phyloP scores from a whole-genome alignment of 1,140 invertebrate genomes.

The Lerema accius region DNA sequence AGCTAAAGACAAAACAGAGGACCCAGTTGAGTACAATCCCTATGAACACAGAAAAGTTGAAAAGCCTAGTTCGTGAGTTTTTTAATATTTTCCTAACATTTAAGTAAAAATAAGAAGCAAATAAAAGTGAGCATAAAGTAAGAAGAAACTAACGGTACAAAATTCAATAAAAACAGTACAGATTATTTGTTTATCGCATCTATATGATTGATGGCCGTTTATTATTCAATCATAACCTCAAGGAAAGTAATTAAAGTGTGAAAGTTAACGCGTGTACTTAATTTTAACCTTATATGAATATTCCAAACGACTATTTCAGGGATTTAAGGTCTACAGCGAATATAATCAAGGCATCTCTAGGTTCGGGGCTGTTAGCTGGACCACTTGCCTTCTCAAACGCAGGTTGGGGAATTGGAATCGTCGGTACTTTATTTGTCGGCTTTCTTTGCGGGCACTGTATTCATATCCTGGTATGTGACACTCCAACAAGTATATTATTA shows the following conservation, averaged over 20 bases:
- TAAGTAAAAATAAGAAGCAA: not conserved
- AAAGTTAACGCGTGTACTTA: too few relatives aligned
- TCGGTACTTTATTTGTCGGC: constrained; percentile 89
- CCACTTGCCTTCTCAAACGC: constrained; percentile 92
- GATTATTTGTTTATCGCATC: too few relatives aligned
- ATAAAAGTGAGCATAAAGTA: not conserved
- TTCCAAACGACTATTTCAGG: too few relatives aligned
- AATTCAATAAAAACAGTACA: too few relatives aligned
- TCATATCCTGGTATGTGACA: constrained; percentile 88
- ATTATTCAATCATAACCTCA: too few relatives aligned
- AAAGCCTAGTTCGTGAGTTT: constrained; percentile 86
- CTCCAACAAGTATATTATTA: too few relatives aligned
- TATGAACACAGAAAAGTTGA: constrained; percentile 86
- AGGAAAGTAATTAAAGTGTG: too few relatives aligned
- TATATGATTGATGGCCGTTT: too few relatives aligned
- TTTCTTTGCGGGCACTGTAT: constrained; percentile 91
- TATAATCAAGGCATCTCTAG: constrained; percentile 92
- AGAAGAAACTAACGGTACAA: too few relatives aligned
- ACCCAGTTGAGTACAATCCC: constrained; percentile 84
- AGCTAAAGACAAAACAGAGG: constrained; percentile 38
- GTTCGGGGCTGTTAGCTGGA: constrained; percentile 94
- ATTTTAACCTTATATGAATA: too few relatives aligned
- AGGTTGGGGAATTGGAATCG: constrained; percentile 88
- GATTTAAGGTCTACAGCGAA: constrained; percentile 90
- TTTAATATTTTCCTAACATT: constrained; percentile 5